phyloP scores from a whole-genome alignment of 2,113 vertebrate species.

The Vulpes ferrilata region DNA sequence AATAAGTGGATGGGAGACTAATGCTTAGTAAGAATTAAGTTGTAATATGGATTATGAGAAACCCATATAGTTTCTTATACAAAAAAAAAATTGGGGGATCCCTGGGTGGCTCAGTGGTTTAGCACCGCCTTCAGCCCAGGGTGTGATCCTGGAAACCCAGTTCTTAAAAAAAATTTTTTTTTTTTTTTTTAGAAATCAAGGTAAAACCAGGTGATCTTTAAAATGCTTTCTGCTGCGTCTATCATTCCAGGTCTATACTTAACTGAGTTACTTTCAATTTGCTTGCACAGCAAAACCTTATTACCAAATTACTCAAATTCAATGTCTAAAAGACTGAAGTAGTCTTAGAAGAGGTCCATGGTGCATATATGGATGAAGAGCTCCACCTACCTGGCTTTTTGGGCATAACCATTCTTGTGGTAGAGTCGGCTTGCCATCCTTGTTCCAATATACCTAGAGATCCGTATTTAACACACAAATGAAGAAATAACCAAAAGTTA shows the following conservation, averaged over 20 bases:
- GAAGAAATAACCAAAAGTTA: not conserved
- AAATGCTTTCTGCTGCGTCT: not conserved
- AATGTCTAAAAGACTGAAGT: not conserved
- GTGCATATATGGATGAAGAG: conserved; percentile 39
- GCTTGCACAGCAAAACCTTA: not conserved
- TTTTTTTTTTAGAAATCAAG: not conserved
- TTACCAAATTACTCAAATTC: fast-evolving
- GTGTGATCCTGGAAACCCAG: too few relatives aligned
- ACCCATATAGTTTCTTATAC: not conserved
- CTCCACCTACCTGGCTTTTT: conserved; percentile 97
- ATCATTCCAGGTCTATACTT: fast-evolving
- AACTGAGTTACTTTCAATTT: too few relatives aligned
- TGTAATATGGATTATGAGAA: not conserved
- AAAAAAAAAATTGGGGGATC: not conserved
- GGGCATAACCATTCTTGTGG: conserved; percentile 97
- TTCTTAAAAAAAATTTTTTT: too few relatives aligned
- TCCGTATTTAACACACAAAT: not conserved
- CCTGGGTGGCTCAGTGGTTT: too few relatives aligned
- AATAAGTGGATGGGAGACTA: not conserved
- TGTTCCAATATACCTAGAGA: conserved; percentile 94
- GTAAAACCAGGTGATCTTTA: not conserved
- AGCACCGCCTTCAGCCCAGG: too few relatives aligned
- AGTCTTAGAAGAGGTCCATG: not conserved
- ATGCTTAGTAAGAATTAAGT: not conserved
- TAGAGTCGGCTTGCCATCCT: conserved; percentile 97